These are phyloP conservation scores for Amblyornis subalaris DNA, from an alignment of 2,113 vertebrate genomes.

Conservation along the genomic window DNA sequence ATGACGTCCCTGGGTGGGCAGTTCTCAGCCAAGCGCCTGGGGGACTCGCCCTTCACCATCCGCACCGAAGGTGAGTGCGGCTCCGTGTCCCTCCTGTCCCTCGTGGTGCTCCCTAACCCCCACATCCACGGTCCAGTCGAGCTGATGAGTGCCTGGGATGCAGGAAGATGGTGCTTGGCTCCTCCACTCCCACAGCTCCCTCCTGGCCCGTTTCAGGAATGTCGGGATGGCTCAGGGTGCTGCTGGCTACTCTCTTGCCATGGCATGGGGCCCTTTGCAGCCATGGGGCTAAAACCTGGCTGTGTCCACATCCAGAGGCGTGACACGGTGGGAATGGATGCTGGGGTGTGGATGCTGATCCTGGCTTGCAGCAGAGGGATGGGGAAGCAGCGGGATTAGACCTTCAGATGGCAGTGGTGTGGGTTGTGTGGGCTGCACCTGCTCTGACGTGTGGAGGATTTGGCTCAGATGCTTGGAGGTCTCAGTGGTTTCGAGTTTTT, in stretches of 20 bases:
- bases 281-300: rapidly evolving
- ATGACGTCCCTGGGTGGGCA: slow-evolving; percentile 97
- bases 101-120: rapidly evolving
- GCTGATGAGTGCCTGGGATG: rapidly evolving
- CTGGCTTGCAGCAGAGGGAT: background rate
- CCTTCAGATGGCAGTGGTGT: background rate
- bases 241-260: rapidly evolving
- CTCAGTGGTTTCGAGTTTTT: background rate
- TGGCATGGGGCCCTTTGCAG: background rate
- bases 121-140: rapidly evolving
- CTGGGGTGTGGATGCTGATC: background rate
- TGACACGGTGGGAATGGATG: rapidly evolving
- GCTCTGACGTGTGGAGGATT: rapidly evolving
- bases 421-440: background rate
- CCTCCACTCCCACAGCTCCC: background rate
- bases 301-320: background rate
- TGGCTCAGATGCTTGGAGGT: background rate
- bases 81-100: rapidly evolving
- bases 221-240: background rate
- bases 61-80: slow-evolving; percentile 83
- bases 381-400: background rate
- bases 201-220: rapidly evolving
- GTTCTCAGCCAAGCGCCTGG: slow-evolving; percentile 87
- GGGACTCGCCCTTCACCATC: slow-evolving; percentile 91
- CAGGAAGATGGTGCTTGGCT: background rate